Conservation (phyloP, 2,113 vertebrate genomes). For the Actenoides hombroni region DNA sequence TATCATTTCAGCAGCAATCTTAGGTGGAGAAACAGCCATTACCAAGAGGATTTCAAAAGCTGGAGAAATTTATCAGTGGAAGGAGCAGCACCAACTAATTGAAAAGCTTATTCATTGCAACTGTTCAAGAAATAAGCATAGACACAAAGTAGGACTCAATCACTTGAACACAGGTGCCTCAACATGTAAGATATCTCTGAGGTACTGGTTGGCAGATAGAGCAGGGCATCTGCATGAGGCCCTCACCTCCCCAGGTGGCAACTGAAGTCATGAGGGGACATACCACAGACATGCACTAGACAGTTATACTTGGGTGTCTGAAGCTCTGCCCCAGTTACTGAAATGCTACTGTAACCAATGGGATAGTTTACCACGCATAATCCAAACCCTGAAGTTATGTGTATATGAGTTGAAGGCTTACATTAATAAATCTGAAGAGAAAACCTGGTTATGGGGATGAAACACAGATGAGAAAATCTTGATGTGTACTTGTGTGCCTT, state of each 20-base stretch:
- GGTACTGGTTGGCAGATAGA: background rate
- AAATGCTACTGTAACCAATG: background rate
- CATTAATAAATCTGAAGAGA: background rate
- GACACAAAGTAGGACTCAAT: background rate
- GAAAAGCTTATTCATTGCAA: background rate
- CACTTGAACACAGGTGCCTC: background rate
- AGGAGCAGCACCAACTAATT: background rate
- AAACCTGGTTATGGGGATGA: background rate
- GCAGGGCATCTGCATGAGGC: background rate
- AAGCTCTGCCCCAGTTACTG: background rate
- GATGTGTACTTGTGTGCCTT: background rate
- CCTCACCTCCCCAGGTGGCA: accelerated
- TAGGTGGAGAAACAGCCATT: background rate
- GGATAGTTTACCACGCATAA: background rate
- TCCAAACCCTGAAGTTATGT: background rate
- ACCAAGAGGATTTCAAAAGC: background rate
- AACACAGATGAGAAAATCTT: background rate
- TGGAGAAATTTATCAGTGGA: background rate
- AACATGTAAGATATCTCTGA: background rate
- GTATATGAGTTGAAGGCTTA: background rate
- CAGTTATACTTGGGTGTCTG: background rate
- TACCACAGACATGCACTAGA: background rate
- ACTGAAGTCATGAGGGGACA: background rate
- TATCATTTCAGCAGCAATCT: background rate
- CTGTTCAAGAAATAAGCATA: background rate